Conservation (phyloP, 1,140 invertebrate species). For the Sinonovacula constricta region DNA sequence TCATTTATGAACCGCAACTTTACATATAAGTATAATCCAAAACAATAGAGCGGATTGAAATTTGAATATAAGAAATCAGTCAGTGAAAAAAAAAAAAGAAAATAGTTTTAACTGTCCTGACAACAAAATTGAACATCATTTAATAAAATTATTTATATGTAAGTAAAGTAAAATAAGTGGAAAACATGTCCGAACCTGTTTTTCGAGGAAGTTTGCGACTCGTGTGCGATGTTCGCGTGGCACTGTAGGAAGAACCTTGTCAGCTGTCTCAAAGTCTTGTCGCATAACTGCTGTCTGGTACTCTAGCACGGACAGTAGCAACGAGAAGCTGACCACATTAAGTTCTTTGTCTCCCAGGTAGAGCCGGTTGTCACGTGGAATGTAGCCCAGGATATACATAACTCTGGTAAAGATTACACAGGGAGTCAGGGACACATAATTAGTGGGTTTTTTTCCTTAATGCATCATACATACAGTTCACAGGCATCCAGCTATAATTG, state of each 20-base stretch:
- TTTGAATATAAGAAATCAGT: too few species aligned
- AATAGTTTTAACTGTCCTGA: too few species aligned
- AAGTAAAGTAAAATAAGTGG: too few species aligned
- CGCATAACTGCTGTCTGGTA: slow-evolving; percentile 99
- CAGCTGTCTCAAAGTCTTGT: slow-evolving; percentile 97
- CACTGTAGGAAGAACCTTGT: slow-evolving; percentile 95
- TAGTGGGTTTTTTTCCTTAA: too few species aligned
- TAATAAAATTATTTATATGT: too few species aligned
- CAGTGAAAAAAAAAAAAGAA: too few species aligned
- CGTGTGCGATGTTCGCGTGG: slow-evolving; percentile 97
- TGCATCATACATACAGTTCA: too few species aligned
- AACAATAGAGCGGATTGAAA: too few species aligned
- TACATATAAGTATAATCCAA: too few species aligned
- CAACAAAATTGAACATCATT: too few species aligned
- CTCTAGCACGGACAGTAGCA: slow-evolving; percentile 95
- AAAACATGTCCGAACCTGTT: slow-evolving; percentile 85
- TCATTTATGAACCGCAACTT: too few species aligned
- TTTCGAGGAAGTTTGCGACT: slow-evolving; percentile 99
- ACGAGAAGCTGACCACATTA: slow-evolving; percentile 92
- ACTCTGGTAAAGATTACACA: slow-evolving; percentile 81
- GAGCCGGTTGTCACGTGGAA: slow-evolving; percentile 96
- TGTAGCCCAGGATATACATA: slow-evolving; percentile 96
- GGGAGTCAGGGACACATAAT: slow-evolving; percentile 27
- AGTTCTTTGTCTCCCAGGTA: slow-evolving; percentile 99
- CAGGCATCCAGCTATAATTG: too few species aligned